A percentile compares a stretch with the other conserved stretches of the same genome.
These are phyloP conservation scores for Brachionus rotundiformis DNA, from an alignment of 1,140 invertebrate genomes.

Conservation along the genomic window DNA sequence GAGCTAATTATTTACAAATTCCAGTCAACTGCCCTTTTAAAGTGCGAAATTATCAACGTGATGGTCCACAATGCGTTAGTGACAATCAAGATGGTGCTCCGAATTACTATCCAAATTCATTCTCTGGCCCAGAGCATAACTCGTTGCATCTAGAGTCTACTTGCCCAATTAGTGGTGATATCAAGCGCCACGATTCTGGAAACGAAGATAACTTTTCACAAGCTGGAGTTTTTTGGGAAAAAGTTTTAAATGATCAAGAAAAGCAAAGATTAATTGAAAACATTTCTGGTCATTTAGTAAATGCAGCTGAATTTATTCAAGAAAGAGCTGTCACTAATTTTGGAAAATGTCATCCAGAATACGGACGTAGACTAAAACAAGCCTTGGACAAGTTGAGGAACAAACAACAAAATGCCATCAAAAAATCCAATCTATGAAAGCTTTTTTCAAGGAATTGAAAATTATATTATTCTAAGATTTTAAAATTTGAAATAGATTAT, in stretches of 20 bases:
- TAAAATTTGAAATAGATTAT: background rate
- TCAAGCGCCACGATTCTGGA: background rate
- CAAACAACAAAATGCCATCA: background rate
- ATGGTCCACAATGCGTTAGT: constrained; percentile 70
- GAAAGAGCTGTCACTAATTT: constrained; percentile 50
- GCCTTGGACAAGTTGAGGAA: constrained; percentile 29
- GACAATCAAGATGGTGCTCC: constrained; percentile 72
- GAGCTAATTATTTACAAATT: constrained; percentile 86
- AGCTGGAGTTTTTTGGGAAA: constrained; percentile 41
- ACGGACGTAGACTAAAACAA: constrained; percentile 39
- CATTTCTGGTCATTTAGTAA: constrained; percentile 13
- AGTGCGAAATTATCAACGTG: constrained; percentile 79
- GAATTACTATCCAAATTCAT: constrained; percentile 95
- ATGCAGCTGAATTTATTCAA: constrained; percentile 43
- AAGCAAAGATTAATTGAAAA: constrained; percentile 5
- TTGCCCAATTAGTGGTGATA: constrained; percentile 5
- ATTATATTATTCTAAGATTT: background rate
- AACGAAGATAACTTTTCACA: constrained; percentile 50
- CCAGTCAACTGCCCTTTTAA: constrained; percentile 89
- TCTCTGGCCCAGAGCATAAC: constrained; percentile 72
- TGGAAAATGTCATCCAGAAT: constrained; percentile 40
- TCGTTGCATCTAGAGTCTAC: background rate
- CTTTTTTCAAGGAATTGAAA: background rate
- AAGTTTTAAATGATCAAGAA: constrained; percentile 52
- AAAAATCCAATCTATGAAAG: background rate